These are phyloP conservation scores for Odontamblyopus rebecca DNA, from an alignment of 2,797 vertebrate species.

Conservation along the genomic window DNA sequence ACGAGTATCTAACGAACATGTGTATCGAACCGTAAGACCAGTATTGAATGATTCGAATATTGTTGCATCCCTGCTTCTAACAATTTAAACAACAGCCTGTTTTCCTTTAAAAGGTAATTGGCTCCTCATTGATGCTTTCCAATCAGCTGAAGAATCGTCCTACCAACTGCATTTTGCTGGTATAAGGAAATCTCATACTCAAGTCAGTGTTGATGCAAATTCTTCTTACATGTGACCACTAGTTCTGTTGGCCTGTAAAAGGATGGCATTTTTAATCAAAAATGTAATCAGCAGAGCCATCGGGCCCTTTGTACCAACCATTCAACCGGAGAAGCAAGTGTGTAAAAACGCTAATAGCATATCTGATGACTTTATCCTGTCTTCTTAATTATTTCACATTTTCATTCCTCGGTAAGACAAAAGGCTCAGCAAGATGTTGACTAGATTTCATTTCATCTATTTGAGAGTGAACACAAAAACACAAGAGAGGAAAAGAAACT, in stretches of 20 bases:
- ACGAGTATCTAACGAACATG: no score
- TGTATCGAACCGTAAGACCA: no score
- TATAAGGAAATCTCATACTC: not conserved
- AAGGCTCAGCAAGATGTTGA: constrained; percentile 43
- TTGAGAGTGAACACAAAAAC: constrained; percentile 35
- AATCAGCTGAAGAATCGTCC: not conserved
- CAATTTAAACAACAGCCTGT: not conserved
- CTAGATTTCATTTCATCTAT: constrained; percentile 47
- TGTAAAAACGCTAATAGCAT: constrained; percentile 22
- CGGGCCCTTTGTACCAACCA: constrained; percentile 7
- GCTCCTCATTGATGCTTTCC: not conserved
- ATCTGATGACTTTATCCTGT: constrained; percentile 35
- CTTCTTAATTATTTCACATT: constrained; percentile 32
- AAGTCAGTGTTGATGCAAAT: not conserved
- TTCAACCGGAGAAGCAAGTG: constrained; percentile 12
- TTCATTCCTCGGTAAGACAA: constrained; percentile 44
- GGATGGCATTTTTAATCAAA: constrained; percentile 16
- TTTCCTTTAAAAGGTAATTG: not conserved
- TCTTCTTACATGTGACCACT: not conserved
- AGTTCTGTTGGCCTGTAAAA: not conserved
- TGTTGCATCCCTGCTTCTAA: not conserved
- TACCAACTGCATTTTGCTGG: not conserved
- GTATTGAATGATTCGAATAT: no score
- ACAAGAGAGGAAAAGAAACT: not conserved
- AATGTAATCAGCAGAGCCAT: constrained; percentile 1